Conservation (phyloP, 2,888 invertebrate species). For the Pogonocherus hispidulus region DNA sequence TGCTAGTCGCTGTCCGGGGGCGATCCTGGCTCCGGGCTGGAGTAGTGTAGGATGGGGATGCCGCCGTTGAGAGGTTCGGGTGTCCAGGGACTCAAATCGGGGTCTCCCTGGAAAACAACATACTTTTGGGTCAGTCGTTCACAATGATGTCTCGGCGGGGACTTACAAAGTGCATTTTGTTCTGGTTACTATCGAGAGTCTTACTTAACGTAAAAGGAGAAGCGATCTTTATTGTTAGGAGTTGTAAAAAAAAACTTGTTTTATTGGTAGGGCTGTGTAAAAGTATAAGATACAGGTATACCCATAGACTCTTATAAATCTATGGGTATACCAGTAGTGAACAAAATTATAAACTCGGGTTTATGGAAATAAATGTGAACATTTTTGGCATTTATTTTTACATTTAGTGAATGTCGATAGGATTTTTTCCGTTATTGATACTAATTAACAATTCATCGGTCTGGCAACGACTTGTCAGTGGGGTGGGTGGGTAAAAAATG, state of each 20-base stretch:
- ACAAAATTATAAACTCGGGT: no score
- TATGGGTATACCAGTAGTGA: no score
- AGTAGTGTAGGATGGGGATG: constrained; percentile 61
- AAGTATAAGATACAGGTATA: neutral
- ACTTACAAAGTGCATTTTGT: constrained; percentile 9
- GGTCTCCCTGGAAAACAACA: constrained; percentile 67
- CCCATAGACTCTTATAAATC: no score
- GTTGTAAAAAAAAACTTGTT: neutral
- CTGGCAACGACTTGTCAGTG: no score
- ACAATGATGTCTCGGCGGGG: neutral
- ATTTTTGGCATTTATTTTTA: no score
- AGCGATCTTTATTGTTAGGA: neutral
- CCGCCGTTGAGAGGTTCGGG: constrained; percentile 63
- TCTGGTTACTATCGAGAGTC: neutral
- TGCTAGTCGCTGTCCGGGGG: constrained; percentile 64
- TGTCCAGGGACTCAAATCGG: constrained; percentile 69
- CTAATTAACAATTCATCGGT: no score
- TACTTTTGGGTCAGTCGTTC: constrained; percentile 16
- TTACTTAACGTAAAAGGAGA: neutral
- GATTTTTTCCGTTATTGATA: no score
- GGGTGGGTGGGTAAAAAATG: no score
- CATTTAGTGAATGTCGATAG: no score
- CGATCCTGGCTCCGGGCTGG: constrained; percentile 62
- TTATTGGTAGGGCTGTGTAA: neutral
- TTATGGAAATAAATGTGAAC: no score